Percentiles rank a stretch among this genome's conserved stretches.
These are phyloP conservation scores for Diceros bicornis DNA, from an alignment of 2,797 vertebrate genomes.

Conservation along the genomic window DNA sequence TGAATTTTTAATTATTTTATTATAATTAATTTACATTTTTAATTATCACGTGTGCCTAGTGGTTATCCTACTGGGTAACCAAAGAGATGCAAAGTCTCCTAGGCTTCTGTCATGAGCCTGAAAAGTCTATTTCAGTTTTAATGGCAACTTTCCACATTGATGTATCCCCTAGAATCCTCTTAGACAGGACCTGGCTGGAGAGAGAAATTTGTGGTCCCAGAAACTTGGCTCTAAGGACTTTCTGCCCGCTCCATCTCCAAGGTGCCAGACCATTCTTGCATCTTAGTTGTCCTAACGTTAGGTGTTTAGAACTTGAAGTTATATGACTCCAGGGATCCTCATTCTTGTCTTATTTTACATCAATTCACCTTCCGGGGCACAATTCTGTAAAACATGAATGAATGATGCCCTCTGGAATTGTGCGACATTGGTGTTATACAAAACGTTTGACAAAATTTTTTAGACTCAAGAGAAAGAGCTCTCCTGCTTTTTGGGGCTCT, in stretches of 20 bases:
- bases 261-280: background rate
- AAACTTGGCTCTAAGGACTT: background rate
- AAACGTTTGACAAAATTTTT: background rate
- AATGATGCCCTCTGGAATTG: background rate
- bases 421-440: background rate
- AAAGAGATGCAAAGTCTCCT: background rate
- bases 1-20: slow-evolving; percentile 17
- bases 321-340: background rate
- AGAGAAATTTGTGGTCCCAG: background rate
- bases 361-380: background rate
- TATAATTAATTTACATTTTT: slow-evolving; percentile 10
- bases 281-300: background rate
- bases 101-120: background rate
- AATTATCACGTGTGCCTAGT: background rate
- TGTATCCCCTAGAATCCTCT: background rate
- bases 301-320: background rate
- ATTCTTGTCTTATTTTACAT: background rate
- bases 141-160: background rate
- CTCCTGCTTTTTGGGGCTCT: background rate
- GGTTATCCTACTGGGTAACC: background rate
- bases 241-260: background rate
- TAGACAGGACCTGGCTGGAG: background rate
- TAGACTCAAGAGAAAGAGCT: background rate
- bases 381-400: background rate
- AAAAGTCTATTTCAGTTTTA: slow-evolving; percentile 24